phyloP scores from a whole-genome alignment of 2,888 invertebrate genomes.

The Drosophila barbarae region DNA sequence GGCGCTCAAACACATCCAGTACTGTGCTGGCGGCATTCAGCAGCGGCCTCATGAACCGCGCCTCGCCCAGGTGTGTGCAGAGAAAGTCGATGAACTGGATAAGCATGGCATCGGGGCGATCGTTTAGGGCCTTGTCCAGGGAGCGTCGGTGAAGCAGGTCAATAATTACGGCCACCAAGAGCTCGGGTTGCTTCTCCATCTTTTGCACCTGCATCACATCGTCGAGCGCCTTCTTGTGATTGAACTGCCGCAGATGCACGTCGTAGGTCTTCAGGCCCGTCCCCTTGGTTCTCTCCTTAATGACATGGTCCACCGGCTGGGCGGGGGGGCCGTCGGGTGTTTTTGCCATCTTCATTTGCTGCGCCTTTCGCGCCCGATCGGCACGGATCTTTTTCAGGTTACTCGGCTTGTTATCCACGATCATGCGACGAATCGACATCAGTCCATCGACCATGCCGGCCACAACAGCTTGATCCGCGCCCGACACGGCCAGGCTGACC shows the following conservation, averaged over 20 bases:
- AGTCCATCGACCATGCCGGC: conserved; percentile 96
- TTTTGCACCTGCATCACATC: conserved; percentile 83
- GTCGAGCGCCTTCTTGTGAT: conserved; percentile 90
- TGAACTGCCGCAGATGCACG: conserved; percentile 86
- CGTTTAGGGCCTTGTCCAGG: conserved; percentile 87
- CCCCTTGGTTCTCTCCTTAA: conserved; percentile 78
- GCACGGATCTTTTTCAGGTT: conserved; percentile 66
- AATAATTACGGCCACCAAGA: conserved; percentile 89
- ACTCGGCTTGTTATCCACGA: conserved; percentile 80
- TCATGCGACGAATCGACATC: conserved; percentile 90
- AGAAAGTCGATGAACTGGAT: conserved; percentile 87
- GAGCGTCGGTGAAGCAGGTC: conserved; percentile 92
- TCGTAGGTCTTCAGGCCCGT: conserved; percentile 82
- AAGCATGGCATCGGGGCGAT: conserved; percentile 85
- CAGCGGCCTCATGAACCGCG: conserved; percentile 86
- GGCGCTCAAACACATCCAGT: conserved; percentile 87
- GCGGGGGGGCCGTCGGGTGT: conserved; percentile 47
- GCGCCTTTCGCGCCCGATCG: not conserved
- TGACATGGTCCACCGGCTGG: conserved; percentile 81
- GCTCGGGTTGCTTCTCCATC: conserved; percentile 85
- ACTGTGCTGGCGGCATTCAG: conserved; percentile 87
- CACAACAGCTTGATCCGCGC: conserved; percentile 89
- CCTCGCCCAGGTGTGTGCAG: conserved; percentile 86
- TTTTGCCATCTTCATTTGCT: not conserved
- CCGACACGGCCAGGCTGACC: conserved; percentile 89